phyloP scores from a whole-genome alignment of 2,797 vertebrate genomes.

The Etheostoma perlongum region DNA sequence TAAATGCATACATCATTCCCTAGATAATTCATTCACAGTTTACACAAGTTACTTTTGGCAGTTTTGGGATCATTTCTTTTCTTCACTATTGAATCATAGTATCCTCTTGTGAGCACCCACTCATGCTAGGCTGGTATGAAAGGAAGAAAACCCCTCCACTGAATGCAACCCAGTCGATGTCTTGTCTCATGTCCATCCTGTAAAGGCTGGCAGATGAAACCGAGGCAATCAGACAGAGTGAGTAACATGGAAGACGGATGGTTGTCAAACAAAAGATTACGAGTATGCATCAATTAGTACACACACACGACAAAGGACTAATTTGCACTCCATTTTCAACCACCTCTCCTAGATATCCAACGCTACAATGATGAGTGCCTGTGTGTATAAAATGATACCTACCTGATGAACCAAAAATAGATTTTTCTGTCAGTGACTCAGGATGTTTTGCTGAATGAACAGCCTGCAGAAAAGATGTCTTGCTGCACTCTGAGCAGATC shows the following conservation, averaged over 20 bases:
- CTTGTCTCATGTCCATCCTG: neutral
- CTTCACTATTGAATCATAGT: conserved; percentile 28
- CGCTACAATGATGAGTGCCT: neutral
- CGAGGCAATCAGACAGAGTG: conserved; percentile 3
- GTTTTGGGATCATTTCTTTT: conserved; percentile 23
- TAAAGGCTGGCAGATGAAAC: conserved; percentile 19
- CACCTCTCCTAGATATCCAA: conserved; percentile 16
- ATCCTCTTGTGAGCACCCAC: conserved; percentile 39
- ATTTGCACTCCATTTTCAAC: conserved; percentile 65
- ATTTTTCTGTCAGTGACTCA: conserved; percentile 39
- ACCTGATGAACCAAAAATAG: conserved; percentile 11
- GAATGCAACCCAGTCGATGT: conserved; percentile 14
- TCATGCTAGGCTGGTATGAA: conserved; percentile 19
- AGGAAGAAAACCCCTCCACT: conserved; percentile 40
- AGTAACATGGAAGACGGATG: neutral
- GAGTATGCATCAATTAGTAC: conserved; percentile 15
- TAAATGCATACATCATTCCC: neutral
- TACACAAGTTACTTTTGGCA: conserved; percentile 7
- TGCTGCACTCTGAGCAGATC: neutral
- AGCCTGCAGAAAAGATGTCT: conserved; percentile 17
- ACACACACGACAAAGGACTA: conserved; percentile 57
- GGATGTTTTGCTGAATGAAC: conserved; percentile 38
- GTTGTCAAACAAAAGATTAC: conserved; percentile 7
- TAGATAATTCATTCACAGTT: neutral
- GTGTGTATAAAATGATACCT: conserved; percentile 9